Evolutionary conservation across 2,113 vertebrate species (phyloP).

Genomic region (Perognathus longimembris): DNA sequence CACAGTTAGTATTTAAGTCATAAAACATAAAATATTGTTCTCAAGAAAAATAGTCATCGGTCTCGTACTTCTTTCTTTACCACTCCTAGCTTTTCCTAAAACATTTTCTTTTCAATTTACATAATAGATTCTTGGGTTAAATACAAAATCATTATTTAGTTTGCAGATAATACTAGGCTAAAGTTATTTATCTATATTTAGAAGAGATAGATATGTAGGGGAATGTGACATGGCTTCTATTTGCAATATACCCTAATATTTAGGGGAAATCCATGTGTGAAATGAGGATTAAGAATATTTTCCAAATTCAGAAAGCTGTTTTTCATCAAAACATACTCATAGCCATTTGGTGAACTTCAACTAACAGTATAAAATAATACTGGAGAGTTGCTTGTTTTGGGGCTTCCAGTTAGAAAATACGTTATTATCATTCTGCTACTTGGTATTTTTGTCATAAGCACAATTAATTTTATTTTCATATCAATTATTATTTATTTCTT

Average conservation of each 20-base stretch:
- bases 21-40: background rate
- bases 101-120: background rate
- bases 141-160: background rate
- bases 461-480: background rate
- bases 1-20: background rate
- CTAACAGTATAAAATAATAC: background rate
- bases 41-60: background rate
- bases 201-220: background rate
- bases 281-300: background rate
- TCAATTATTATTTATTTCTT: slow-evolving; percentile 15
- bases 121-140: background rate
- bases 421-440: background rate
- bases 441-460: background rate
- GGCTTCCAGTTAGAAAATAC: background rate
- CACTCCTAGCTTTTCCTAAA: background rate
- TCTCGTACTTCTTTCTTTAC: background rate
- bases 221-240: background rate
- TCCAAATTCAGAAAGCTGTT: background rate
- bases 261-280: background rate
- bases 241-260: background rate
- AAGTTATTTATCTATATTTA: background rate
- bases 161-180: background rate
- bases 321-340: background rate
- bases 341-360: background rate
- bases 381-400: background rate